Evolutionary conservation across 2,797 vertebrate genomes (phyloP), one percentile per base, ranked within the genome.

Genomic region (Myotis myotis): DNA sequence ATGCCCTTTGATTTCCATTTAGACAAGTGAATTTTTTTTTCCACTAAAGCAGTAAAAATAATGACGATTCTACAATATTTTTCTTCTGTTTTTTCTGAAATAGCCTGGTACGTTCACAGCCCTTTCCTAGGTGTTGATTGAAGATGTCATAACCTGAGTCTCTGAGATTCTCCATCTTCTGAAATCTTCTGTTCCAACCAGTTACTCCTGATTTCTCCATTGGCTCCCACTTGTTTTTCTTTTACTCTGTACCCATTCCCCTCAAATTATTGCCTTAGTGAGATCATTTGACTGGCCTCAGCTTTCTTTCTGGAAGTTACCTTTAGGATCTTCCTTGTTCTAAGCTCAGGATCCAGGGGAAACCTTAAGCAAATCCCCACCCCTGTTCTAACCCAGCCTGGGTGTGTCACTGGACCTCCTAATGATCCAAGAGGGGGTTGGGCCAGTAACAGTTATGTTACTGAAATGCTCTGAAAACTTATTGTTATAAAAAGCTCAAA

Each of bases 1-100:
- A 44, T 95, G 71, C 41, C 91, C 95, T 97, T 94, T 97, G 92
- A 96, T 97, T 97, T 95, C 96, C 94, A 95, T 95, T 92, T 96
- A 0, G 11, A 93, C 83, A 92, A 96, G 8, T 64, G 49, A 49
- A 12, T 44, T 70, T 92, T 44, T 11, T 41, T 66, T 89, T 83
- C 33, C 15, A 62, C 57, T 82, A 23, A 68, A 68, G 51, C 49
- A 74, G 55, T n/a, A 87, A 89, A 93, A 79, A 53, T 86, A 55
- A 55, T 33, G 25, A 84, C 41, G 33, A 22, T 41, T 85, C 44
- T 78, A 17, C 49, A 33, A 3, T 68, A 68, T 89, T 93, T 94
- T 95, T 55, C 76, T 71, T 12, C 3, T 9, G 2, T 93, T 82
- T 47, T 47, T 19, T 71, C 33, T 89, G 76, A 92, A 83, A 28